Base-by-base conservation (phyloP, 1,140 invertebrate species). In the Araneus ventricosus region DNA sequence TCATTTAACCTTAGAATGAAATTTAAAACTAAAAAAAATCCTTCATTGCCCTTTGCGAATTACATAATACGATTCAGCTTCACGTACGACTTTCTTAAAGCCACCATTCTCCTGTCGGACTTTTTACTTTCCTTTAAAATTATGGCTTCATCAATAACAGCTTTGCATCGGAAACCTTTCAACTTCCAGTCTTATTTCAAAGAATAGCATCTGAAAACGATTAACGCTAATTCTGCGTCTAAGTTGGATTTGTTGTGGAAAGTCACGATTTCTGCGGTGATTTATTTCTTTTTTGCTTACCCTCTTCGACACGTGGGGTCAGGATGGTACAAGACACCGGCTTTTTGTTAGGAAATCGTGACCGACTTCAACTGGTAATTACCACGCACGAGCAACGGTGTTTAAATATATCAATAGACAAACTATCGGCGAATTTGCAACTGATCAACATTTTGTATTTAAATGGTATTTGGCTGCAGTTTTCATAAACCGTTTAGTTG, bases 131-230 rank as follows among this genome's bases (percentile, higher is more conserved):
- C 27, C 30, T 30, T 34, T 34, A 30, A 75, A 75, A 75, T 75
- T 75, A 75, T 75, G 67, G 67, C 67, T 75, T 75, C 67, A 75
- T 75, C 67, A 75, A 75, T 75, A 75, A 75, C 14, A 10, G 5
- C 30, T 30, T 75, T 75, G 17, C 67, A 75, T 75, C 34, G 67
- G 67, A 75, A 75, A 75, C 67, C 67, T 75, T 75, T 75, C 67
- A 75, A 37, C 67, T 75, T 20, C 17, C 67, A 75, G 30, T 34
- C 67, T 30, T 75, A 75, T 75, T 75, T 75, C 67, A 75, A n/a
- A 34, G 27, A 75, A 75, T 30, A 30, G 67, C 27, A 75, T 75
- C 67, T 34, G 30, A 75, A 75, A 75, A 30, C 67, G 67, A 75
- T 75, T 75, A 75, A 30, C 67, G 30, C 67, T 34, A 75, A 75